Percentiles rank a stretch among this genome's conserved stretches.
These are phyloP conservation scores for Hippolais icterina DNA, from an alignment of 2,113 vertebrate species.

Conservation along the genomic window DNA sequence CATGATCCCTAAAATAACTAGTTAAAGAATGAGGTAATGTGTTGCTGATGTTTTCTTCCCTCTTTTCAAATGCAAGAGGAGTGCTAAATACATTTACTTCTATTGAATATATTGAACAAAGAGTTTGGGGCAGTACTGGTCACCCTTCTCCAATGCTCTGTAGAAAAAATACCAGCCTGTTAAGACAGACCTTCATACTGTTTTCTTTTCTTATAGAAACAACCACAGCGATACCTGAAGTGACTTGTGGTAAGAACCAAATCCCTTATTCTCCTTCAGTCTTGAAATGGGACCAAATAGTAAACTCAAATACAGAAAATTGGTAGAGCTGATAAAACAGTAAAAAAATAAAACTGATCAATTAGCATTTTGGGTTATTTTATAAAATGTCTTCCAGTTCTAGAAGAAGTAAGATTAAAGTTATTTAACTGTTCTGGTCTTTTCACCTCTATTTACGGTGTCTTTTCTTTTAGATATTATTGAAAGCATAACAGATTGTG, in stretches of 20 bases:
- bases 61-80: not conserved
- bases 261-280: not conserved
- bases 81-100: not conserved
- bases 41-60: not conserved
- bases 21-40: not conserved
- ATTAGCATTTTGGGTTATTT: not conserved
- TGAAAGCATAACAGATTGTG: accelerated
- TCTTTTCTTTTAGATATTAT: not conserved
- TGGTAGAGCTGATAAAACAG: not conserved
- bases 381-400: not conserved
- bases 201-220: not conserved
- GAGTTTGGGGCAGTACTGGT: not conserved
- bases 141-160: not conserved
- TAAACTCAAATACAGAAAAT: not conserved
- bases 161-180: not conserved
- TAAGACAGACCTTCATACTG: not conserved
- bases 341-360: not conserved
- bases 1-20: not conserved
- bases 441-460: not conserved
- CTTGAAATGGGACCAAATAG: not conserved
- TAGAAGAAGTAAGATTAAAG: not conserved
- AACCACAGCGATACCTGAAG: not conserved
- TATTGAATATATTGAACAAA: not conserved
- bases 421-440: not conserved
- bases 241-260: constrained; percentile 29